Percentiles rank a stretch among this genome's conserved stretches.
These are phyloP conservation scores for Mugil cephalus DNA, from an alignment of 2,113 vertebrate species.

Conservation along the genomic window DNA sequence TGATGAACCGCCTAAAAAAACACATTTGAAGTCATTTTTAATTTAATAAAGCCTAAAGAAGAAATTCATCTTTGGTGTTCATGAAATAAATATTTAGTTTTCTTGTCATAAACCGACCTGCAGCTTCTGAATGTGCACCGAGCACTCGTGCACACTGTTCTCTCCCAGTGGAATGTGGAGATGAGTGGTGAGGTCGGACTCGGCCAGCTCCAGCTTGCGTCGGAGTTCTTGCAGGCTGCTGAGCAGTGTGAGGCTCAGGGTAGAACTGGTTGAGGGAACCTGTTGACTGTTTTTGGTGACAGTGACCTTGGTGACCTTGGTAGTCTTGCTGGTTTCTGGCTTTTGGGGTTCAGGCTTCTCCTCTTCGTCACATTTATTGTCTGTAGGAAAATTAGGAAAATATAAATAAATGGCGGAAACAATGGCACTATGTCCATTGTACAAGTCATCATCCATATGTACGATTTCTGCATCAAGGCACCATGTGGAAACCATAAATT, in stretches of 20 bases:
- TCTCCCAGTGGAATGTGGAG: conserved; percentile 88
- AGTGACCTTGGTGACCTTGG: neutral
- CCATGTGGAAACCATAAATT: too few relatives aligned
- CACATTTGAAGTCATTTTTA: neutral
- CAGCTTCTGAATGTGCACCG: conserved; percentile 88
- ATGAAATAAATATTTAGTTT: neutral
- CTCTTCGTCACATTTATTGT: neutral
- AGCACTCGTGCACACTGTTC: conserved; percentile 88
- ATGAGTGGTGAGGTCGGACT: conserved; percentile 87
- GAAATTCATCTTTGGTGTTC: neutral
- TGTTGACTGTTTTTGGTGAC: neutral
- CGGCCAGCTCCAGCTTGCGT: conserved; percentile 87
- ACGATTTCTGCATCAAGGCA: too few relatives aligned
- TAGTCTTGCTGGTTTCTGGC: neutral
- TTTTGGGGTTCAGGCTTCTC: conserved; percentile 22
- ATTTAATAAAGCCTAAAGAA: neutral
- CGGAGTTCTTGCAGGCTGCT: conserved; percentile 89
- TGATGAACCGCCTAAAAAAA: conserved; percentile 70
- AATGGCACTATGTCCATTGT: neutral
- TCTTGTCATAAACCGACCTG: conserved; percentile 82
- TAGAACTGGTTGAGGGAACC: neutral
- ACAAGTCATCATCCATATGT: too few relatives aligned
- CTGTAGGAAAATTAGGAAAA: neutral
- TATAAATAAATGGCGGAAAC: neutral
- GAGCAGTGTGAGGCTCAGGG: conserved; percentile 80